These are phyloP conservation scores for Drosophila saltans DNA, from an alignment of 1,140 invertebrate genomes.

Conservation along the genomic window DNA sequence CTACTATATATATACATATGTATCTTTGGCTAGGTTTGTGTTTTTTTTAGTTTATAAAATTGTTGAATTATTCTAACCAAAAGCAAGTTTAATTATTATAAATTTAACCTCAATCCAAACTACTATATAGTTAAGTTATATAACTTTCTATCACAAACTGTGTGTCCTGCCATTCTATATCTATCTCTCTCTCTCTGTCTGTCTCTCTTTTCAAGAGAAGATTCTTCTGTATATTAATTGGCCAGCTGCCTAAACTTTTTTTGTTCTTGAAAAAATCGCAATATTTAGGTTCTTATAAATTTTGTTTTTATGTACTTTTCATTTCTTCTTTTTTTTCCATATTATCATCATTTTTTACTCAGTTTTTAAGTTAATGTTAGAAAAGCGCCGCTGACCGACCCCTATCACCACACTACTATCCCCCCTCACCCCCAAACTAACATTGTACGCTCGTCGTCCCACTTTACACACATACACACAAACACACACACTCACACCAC, in stretches of 20 bases:
- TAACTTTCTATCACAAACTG: background rate
- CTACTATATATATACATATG: background rate
- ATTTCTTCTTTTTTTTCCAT: conserved; percentile 1
- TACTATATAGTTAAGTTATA: too few relatives aligned
- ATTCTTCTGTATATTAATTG: background rate
- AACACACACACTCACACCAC: conserved; percentile 13
- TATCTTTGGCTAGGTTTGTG: conserved; percentile 40
- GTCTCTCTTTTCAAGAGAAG: background rate
- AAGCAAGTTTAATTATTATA: conserved; percentile 13
- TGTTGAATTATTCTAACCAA: conserved; percentile 39
- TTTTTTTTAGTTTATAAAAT: conserved; percentile 38
- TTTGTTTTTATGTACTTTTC: conserved; percentile 34
- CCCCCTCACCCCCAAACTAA: conserved; percentile 34
- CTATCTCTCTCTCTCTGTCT: background rate
- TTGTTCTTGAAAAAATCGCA: too few relatives aligned
- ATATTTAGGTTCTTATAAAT: conserved; percentile 24
- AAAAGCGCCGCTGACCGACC: conserved; percentile 59
- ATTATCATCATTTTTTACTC: conserved; percentile 53
- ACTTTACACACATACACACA: conserved; percentile 4
- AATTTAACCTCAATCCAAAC: background rate
- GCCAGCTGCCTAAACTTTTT: background rate
- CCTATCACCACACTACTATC: background rate
- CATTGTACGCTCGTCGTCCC: conserved; percentile 52
- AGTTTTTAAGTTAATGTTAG: conserved; percentile 55
- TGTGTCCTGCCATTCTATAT: background rate